phyloP scores from a whole-genome alignment of 2,888 invertebrate species.

The Chymomyza procnemis region DNA sequence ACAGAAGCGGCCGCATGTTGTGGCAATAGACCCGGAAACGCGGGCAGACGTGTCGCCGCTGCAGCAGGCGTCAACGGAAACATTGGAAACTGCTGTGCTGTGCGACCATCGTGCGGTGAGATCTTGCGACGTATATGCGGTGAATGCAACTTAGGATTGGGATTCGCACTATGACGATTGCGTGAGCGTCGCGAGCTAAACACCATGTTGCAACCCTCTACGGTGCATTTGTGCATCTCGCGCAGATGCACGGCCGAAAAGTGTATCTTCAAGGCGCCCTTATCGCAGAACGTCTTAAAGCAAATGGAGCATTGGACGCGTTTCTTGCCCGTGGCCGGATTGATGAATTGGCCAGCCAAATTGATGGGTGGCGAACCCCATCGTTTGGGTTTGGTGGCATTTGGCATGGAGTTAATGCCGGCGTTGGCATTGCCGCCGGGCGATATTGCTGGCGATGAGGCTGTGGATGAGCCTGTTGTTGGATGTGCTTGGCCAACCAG shows the following conservation, averaged over 20 bases:
- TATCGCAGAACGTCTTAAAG: slow-evolving; percentile 99
- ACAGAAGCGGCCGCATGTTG: slow-evolving; percentile 32
- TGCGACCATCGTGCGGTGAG: slow-evolving; percentile 94
- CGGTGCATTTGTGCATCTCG: slow-evolving; percentile 99
- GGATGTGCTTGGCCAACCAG: slow-evolving; percentile 75
- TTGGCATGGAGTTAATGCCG: slow-evolving; percentile 23
- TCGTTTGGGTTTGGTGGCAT: slow-evolving; percentile 79
- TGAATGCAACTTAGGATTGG: slow-evolving; percentile 98
- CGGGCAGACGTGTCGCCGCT: slow-evolving; percentile 79
- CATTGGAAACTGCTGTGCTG: slow-evolving; percentile 86
- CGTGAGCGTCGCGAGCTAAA: slow-evolving; percentile 97
- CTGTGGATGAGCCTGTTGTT: slow-evolving; percentile 44
- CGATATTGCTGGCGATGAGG: slow-evolving; percentile 66
- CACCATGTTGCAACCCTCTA: slow-evolving; percentile 99
- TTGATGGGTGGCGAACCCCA: slow-evolving; percentile 91
- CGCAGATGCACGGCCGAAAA: slow-evolving; percentile 98
- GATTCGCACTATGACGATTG: slow-evolving; percentile 98
- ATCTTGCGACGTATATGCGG: slow-evolving; percentile 96
- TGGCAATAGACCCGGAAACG: slow-evolving; percentile 81
- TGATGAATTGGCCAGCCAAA: slow-evolving; percentile 92
- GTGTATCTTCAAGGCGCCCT: slow-evolving; percentile 99
- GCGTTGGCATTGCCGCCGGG: slow-evolving; percentile 36
- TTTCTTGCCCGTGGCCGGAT: slow-evolving; percentile 96
- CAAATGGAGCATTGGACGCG: slow-evolving; percentile 99
- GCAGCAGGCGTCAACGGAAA: slow-evolving; percentile 82